Evolutionary conservation across 2,888 invertebrate species (phyloP), one percentile per base, ranked within the genome.

Genomic region (Arrhopalites spinosus): DNA sequence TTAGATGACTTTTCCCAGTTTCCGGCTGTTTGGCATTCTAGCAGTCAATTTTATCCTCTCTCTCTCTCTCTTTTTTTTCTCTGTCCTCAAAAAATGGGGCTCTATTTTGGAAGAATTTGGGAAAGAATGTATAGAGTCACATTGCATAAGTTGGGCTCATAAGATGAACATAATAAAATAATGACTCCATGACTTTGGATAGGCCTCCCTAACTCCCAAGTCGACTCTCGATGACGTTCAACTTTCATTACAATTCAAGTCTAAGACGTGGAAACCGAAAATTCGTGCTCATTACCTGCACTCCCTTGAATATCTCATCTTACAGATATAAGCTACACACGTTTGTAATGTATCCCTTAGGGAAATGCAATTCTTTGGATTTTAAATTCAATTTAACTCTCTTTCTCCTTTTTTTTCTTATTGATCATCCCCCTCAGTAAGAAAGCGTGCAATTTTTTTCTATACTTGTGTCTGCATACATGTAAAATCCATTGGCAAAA

Each of bases 301-400:
- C 56, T 45, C 63, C 27, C 72, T 63, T 72, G 45, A 61, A 61
- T 47, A 61, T 23, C 20, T 13, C 23, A 25, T 61, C 61, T 13
- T 13, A 8, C 7, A 17, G 56, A 7, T 56, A 13, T 23, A n/a
- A n/a, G n/a, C n/a, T n/a, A n/a, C n/a, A n/a, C n/a, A n/a, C n/a
- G n/a, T n/a, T n/a, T n/a, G n/a, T n/a, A n/a, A n/a, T n/a, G n/a
- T 23, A 56, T 36, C 36, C 36, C n/a, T 20, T 29, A 53, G 69
- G 71, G 59, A 61, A 69, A 71, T 17, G 59, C 56, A 36, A 20
- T 1, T 63, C 1, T 25, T 72, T 27, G 47, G 50, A 72, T 61
- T 72, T 72, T 64, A 64, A 64, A 72, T 72, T 72, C 63, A 72
- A 63, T 64, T 64, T 72, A 43, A 64, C 64, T 63, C 64, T n/a